phyloP scores from a whole-genome alignment of 1,140 invertebrate species.

The Solenopsis invicta region DNA sequence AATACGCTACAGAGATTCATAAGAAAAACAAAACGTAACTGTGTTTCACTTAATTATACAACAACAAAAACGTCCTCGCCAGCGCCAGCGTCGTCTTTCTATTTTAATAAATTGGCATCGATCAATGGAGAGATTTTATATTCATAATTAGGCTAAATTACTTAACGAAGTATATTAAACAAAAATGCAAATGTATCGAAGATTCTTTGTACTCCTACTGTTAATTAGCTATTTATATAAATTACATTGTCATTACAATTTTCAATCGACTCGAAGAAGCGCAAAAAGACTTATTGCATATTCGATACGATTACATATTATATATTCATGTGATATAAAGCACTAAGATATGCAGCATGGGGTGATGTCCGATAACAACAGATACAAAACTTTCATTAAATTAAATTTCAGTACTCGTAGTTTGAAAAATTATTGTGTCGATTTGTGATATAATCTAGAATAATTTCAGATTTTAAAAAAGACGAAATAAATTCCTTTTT shows the following conservation, averaged over 20 bases:
- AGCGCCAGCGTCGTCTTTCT: conserved; percentile 33
- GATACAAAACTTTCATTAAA: conserved; percentile 47
- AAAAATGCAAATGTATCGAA: conserved; percentile 34
- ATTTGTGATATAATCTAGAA: conserved; percentile 14
- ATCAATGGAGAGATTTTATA: conserved; percentile 46
- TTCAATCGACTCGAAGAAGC: conserved; percentile 46
- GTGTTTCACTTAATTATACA: conserved; percentile 58
- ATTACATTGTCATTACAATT: conserved; percentile 51
- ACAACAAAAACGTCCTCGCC: conserved; percentile 34
- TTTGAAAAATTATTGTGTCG: conserved; percentile 10
- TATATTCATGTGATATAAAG: conserved; percentile 32
- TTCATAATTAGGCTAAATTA: conserved; percentile 19
- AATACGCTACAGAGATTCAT: conserved; percentile 69
- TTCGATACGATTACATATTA: conserved; percentile 51
- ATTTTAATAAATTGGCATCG: conserved; percentile 55
- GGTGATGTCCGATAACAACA: neutral
- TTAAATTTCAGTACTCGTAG: conserved; percentile 23
- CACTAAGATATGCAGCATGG: conserved; percentile 48
- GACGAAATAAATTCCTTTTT: conserved; percentile 30
- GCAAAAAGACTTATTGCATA: conserved; percentile 51
- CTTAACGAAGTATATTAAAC: conserved; percentile 18
- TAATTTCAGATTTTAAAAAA: conserved; percentile 5
- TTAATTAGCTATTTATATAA: conserved; percentile 60
- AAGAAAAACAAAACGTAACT: conserved; percentile 61
- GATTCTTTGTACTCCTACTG: conserved; percentile 23